These are phyloP conservation scores for Machimus rusticus DNA, from an alignment of 2,888 invertebrate genomes.

Conservation along the genomic window DNA sequence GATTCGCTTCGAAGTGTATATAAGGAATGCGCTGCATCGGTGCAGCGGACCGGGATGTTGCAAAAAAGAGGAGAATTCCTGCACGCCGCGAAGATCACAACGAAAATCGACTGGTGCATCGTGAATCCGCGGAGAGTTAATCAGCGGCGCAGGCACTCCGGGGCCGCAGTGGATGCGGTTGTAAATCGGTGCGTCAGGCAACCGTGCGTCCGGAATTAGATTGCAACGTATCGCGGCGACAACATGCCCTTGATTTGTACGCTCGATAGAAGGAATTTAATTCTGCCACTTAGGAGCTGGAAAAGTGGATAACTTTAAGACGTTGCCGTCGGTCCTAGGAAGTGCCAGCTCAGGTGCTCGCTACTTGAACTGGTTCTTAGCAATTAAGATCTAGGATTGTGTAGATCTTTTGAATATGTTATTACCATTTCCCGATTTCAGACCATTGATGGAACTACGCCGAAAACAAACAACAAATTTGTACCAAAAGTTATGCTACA, in stretches of 20 bases:
- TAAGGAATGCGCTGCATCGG: constrained; percentile 22
- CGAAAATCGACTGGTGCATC: neutral
- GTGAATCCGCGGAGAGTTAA: neutral
- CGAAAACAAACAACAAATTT: no score
- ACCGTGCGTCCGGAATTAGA: neutral
- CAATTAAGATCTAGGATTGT: neutral
- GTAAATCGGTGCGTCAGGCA: neutral
- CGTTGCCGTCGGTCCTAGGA: neutral
- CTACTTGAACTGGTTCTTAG: neutral
- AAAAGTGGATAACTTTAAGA: neutral
- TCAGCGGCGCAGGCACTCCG: neutral
- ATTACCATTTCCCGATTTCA: neutral
- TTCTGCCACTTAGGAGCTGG: neutral
- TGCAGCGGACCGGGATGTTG: neutral
- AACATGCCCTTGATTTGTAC: neutral
- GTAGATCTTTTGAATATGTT: neutral
- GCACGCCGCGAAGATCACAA: neutral
- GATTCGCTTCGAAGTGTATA: constrained; percentile 47
- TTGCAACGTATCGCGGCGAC: neutral
- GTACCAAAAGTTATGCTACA: no score
- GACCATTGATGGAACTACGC: no score
- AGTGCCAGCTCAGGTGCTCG: neutral
- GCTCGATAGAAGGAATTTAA: neutral
- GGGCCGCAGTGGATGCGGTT: neutral
- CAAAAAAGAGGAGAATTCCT: neutral